Evolutionary conservation across 1,140 invertebrate genomes (phyloP), one percentile per base, ranked within the genome.

Genomic region (Tenebrio molitor): DNA sequence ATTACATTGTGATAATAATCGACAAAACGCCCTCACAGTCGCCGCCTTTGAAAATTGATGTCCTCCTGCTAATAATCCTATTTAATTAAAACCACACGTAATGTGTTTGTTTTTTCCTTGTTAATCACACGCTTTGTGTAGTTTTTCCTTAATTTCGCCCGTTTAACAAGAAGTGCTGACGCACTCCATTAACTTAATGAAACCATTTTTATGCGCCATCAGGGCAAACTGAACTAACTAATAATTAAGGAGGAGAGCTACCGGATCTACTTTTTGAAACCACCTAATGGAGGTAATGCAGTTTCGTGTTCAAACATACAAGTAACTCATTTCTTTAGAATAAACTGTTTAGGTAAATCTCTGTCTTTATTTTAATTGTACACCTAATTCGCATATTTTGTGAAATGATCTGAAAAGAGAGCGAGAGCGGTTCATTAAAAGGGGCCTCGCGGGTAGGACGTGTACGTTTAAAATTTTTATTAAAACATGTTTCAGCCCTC

Each of bases 1-100:
- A 58, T 58, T 58, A 58, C 50, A 58, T 58, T 58, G 50, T 58
- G 50, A 58, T 58, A 58, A 58, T 58, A 58, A 58, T 58, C 50
- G 50, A 58, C 46, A 53, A 33, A 53, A 53, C 46, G 46, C 17
- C 17, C 50, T 58, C 50, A 29, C 21, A 58, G 36, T 39, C 25
- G 25, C 25, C 25, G 36, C 36, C 36, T 39, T 12, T n/a, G 50
- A 58, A 17, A 58, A 58, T 39, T 39, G 36, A 58, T 58, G 50
- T 29, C 23, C 50, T 25, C 23, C 1, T 23, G 6, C 10, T 58
- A 58, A 58, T 58, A 25, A 58, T 58, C 23, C 50, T 29, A 29
- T 58, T 58, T 58, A 58, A 58, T 58, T 58, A 58, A 58, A 58
- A 58, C n/a, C 23, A 29, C 15, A n/a, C 36, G 6, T 39, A 39